These are phyloP conservation scores for Myioborus melanocephalus DNA, from an alignment of 2,797 vertebrate genomes.

Conservation along the genomic window DNA sequence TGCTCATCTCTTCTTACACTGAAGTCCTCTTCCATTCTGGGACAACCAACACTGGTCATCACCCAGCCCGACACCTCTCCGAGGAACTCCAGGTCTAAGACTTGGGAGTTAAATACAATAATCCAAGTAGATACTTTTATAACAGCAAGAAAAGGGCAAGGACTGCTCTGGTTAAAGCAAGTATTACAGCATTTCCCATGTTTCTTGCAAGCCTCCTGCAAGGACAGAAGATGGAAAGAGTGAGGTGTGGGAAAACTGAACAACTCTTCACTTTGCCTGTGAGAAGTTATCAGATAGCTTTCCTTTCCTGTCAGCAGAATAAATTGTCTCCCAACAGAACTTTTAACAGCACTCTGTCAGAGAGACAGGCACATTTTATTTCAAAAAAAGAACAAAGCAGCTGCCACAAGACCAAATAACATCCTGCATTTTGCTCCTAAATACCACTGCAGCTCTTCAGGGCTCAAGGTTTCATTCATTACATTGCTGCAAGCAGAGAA, in stretches of 20 bases:
- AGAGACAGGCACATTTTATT: slow-evolving; percentile 59
- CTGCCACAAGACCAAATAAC: slow-evolving; percentile 57
- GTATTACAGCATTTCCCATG: neutral
- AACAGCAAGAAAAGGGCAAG: neutral
- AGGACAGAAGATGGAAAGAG: neutral
- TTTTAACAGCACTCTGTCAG: slow-evolving; percentile 66
- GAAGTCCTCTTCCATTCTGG: neutral
- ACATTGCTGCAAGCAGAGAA: slow-evolving; percentile 33
- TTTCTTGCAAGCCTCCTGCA: neutral
- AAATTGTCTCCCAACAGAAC: slow-evolving; percentile 64
- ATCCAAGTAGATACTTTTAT: neutral
- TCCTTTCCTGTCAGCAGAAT: slow-evolving; percentile 26
- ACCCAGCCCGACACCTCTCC: neutral
- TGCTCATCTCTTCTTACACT: neutral
- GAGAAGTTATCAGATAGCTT: neutral
- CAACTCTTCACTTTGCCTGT: neutral
- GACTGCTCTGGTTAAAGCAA: neutral
- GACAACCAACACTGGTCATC: neutral
- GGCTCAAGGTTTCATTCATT: slow-evolving; percentile 53
- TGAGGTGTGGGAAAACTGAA: neutral
- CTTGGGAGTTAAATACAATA: neutral
- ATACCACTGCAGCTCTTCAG: slow-evolving; percentile 27
- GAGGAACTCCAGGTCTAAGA: neutral
- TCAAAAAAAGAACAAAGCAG: slow-evolving; percentile 14
- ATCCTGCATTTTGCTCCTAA: slow-evolving; percentile 33